Evolutionary conservation across 1,140 invertebrate species (phyloP).

Genomic region (Magallana ariakensis): DNA sequence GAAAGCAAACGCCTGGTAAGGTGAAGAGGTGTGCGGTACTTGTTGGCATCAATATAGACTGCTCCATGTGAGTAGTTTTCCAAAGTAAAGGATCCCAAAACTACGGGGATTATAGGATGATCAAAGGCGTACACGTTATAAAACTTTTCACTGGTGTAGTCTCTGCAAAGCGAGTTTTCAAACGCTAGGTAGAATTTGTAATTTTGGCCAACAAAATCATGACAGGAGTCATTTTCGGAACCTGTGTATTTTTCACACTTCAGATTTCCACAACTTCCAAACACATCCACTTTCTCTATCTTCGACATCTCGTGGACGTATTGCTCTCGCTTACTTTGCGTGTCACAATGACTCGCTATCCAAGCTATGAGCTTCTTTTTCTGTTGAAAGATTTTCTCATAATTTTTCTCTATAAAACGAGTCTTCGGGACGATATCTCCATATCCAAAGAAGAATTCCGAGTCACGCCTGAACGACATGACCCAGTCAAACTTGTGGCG

Average conservation of each 20-base stretch:
- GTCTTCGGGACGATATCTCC: conserved; percentile 31
- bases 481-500: conserved; percentile 86
- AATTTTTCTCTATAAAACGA: not conserved
- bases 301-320: conserved; percentile 82
- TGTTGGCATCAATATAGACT: not conserved
- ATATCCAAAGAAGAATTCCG: conserved; percentile 71
- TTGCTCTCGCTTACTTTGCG: conserved; percentile 81
- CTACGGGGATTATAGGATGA: conserved; percentile 70
- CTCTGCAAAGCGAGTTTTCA: conserved; percentile 95
- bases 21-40: not conserved
- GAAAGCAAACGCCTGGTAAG: not conserved
- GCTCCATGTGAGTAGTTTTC: conserved; percentile 18
- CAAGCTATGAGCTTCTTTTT: conserved; percentile 80
- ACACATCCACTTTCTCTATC: conserved; percentile 84
- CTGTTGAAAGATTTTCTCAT: conserved; percentile 32
- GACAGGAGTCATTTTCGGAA: conserved; percentile 51
- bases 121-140: conserved; percentile 57
- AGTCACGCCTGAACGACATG: conserved; percentile 87
- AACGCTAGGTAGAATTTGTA: conserved; percentile 80
- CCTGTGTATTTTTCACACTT: conserved; percentile 35
- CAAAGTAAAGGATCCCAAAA: not conserved
- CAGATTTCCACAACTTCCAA: conserved; percentile 82
- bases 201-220: conserved; percentile 57
- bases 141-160: conserved; percentile 98
- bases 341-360: conserved; percentile 85